Evolutionary conservation across 2,113 vertebrate genomes (phyloP).

Genomic region (Protomyctophum bolini): DNA sequence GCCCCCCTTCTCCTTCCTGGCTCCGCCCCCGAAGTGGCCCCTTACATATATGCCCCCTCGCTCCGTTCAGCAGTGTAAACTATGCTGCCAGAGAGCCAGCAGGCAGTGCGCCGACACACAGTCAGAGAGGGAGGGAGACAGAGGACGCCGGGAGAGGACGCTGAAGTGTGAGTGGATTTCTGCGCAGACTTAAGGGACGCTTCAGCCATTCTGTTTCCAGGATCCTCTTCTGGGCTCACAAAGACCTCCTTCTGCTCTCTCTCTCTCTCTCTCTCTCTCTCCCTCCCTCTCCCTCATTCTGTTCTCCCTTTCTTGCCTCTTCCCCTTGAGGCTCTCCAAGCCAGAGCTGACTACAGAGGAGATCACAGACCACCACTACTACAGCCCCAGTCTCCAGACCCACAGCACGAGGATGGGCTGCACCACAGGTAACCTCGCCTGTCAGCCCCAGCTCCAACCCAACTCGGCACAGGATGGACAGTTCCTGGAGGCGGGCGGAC

Average conservation of each 20-base stretch:
- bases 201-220: slow-evolving; percentile 28
- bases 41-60: slow-evolving; percentile 59
- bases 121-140: slow-evolving; percentile 46
- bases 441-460: slow-evolving; percentile 76
- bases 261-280: slow-evolving; percentile 26
- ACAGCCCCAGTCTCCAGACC: slow-evolving; percentile 3
- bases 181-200: slow-evolving; percentile 46
- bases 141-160: slow-evolving; percentile 31
- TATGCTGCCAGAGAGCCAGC: slow-evolving; percentile 70
- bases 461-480: slow-evolving; percentile 65
- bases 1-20: slow-evolving; percentile 26
- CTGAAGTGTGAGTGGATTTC: slow-evolving; percentile 70
- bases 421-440: slow-evolving; percentile 84
- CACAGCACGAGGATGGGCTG: slow-evolving; percentile 82
- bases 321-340: slow-evolving; percentile 20
- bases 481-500: slow-evolving; percentile 58
- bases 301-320: slow-evolving; percentile 4
- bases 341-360: slow-evolving; percentile 35
- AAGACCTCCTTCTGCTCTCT: slow-evolving; percentile 31
- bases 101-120: slow-evolving; percentile 55
- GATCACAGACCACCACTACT: slow-evolving; percentile 8
- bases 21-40: slow-evolving; percentile 40
- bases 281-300: neutral
- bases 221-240: slow-evolving; percentile 34
- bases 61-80: slow-evolving; percentile 67